These are phyloP conservation scores for Tetrao urogallus DNA, from an alignment of 2,113 vertebrate species.

Conservation along the genomic window DNA sequence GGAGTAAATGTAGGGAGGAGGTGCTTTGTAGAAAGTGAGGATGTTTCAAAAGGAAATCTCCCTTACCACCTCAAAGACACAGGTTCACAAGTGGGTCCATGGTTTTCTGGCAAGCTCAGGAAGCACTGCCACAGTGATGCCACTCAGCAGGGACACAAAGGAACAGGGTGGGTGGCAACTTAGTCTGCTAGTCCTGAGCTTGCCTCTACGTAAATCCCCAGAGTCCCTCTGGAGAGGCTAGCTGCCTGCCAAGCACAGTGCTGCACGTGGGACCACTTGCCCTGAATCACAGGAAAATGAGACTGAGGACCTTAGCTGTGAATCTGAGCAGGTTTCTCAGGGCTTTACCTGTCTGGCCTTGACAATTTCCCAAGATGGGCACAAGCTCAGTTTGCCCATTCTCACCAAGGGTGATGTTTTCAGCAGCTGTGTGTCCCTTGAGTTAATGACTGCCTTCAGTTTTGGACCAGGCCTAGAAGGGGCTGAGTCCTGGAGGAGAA, in stretches of 20 bases:
- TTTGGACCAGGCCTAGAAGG: background rate
- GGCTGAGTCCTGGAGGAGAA: rapidly evolving
- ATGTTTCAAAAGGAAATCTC: background rate
- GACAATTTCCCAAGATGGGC: background rate
- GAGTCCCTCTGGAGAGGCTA: no score
- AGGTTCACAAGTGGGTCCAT: rapidly evolving
- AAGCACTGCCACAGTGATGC: background rate
- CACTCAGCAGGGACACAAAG: rapidly evolving
- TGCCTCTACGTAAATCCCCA: rapidly evolving
- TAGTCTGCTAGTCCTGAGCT: background rate
- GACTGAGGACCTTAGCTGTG: background rate
- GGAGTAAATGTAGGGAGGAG: background rate
- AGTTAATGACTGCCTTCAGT: rapidly evolving
- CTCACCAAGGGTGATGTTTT: rapidly evolving
- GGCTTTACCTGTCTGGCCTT: background rate
- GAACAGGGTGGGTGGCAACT: rapidly evolving
- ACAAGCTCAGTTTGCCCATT: rapidly evolving
- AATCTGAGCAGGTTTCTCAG: background rate
- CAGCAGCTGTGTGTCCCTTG: background rate
- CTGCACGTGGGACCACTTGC: background rate
- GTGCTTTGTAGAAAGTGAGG: background rate
- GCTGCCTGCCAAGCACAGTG: rapidly evolving
- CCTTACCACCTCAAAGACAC: background rate
- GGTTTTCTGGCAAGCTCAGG: background rate
- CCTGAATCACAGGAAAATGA: background rate